These are phyloP conservation scores for Phasianus colchicus DNA, from an alignment of 2,113 vertebrate species.

Conservation along the genomic window DNA sequence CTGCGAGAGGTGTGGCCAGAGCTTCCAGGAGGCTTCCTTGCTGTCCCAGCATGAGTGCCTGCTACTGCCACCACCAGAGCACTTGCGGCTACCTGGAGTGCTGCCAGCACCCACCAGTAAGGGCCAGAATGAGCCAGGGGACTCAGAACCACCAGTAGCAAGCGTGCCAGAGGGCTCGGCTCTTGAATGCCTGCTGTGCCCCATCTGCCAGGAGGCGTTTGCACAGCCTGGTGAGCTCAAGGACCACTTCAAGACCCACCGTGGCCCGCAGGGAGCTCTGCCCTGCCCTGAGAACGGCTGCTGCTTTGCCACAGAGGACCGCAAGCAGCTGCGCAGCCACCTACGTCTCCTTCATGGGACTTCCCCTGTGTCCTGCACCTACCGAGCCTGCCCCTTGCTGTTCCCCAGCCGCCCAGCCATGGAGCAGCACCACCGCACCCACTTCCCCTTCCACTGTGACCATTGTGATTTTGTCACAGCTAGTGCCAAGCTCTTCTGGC, in stretches of 20 bases:
- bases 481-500: slow-evolving; percentile 80
- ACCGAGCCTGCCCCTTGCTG: slow-evolving; percentile 76
- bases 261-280: not conserved
- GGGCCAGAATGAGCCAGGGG: accelerated
- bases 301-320: slow-evolving; percentile 71
- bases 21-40: slow-evolving; percentile 71
- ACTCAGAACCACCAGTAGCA: not conserved
- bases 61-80: not conserved
- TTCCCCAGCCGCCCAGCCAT: slow-evolving; percentile 80
- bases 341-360: slow-evolving; percentile 68
- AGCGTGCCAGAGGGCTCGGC: not conserved
- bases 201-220: slow-evolving; percentile 74
- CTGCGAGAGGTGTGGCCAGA: slow-evolving; percentile 79
- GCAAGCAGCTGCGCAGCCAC: slow-evolving; percentile 77
- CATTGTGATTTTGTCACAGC: slow-evolving; percentile 80
- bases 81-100: slow-evolving; percentile 27
- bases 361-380: slow-evolving; percentile 75
- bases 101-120: not conserved
- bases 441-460: slow-evolving; percentile 85
- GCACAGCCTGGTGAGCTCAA: slow-evolving; percentile 76
- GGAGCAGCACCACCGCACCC: slow-evolving; percentile 80
- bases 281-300: slow-evolving; percentile 79
- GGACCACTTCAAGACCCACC: slow-evolving; percentile 82
- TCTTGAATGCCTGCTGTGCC: slow-evolving; percentile 68
- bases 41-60: slow-evolving; percentile 76